These are phyloP conservation scores for Dascillus cervinus DNA, from an alignment of 2,888 invertebrate species.

Conservation along the genomic window DNA sequence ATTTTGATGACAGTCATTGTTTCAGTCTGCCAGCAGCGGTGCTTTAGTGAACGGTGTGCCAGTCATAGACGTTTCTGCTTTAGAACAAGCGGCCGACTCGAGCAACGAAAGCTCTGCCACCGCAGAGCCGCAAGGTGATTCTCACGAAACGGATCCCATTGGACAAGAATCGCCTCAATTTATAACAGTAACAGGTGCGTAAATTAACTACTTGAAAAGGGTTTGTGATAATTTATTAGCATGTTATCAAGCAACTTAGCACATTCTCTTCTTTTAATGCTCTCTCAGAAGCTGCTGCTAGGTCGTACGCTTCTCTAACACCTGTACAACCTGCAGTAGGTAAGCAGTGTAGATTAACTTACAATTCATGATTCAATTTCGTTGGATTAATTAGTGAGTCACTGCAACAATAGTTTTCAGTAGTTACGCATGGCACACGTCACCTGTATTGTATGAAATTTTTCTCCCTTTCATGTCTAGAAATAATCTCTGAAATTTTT, in stretches of 20 bases:
- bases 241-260: neutral
- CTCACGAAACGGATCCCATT: constrained; percentile 46
- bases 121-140: constrained; percentile 44
- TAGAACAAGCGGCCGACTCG: constrained; percentile 51
- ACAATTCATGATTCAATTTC: no score
- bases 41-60: constrained; percentile 38
- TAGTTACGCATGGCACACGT: constrained; percentile 10
- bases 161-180: constrained; percentile 50
- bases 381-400: no score
- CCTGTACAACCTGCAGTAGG: constrained; percentile 47
- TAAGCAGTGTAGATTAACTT: no score
- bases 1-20: neutral
- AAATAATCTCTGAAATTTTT: constrained; percentile 17
- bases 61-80: constrained; percentile 42
- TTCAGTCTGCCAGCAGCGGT: constrained; percentile 7
- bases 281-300: constrained; percentile 45
- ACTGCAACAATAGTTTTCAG: no score
- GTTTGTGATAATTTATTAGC: neutral
- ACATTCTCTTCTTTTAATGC: constrained; percentile 26
- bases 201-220: neutral
- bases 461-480: constrained; percentile 10
- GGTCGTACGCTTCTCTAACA: constrained; percentile 50
- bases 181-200: constrained; percentile 63
- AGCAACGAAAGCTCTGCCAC: constrained; percentile 50
- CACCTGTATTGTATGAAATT: constrained; percentile 12